Evolutionary conservation across 1,140 invertebrate species (phyloP).

Genomic region (Drosophila sulfurigaster): DNA sequence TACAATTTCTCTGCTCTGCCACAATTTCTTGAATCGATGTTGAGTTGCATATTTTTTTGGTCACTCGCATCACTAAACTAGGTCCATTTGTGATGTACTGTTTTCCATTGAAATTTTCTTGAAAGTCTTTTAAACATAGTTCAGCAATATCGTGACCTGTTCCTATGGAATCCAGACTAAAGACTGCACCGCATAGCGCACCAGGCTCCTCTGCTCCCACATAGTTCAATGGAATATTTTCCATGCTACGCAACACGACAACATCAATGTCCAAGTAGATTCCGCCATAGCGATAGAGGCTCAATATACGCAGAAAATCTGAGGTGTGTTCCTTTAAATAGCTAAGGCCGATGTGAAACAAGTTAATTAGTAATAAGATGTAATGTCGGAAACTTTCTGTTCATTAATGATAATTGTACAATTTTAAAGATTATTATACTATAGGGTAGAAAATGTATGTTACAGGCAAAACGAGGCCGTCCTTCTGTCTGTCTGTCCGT

Average conservation of each 20-base stretch:
- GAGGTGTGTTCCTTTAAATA: conserved; percentile 81
- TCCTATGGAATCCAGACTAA: not conserved
- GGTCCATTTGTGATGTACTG: not conserved
- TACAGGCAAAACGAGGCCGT: too few relatives aligned
- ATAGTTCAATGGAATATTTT: conserved; percentile 2
- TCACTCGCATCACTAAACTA: not conserved
- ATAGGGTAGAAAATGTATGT: too few relatives aligned
- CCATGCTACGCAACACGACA: conserved; percentile 1
- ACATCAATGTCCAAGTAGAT: conserved; percentile 19
- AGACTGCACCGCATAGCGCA: not conserved
- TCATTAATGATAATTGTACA: too few relatives aligned
- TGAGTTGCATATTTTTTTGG: not conserved
- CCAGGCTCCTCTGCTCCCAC: not conserved
- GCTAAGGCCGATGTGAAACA: not conserved
- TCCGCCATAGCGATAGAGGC: conserved; percentile 86
- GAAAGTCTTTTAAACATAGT: conserved; percentile 8
- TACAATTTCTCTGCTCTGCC: not conserved
- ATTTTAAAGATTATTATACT: too few relatives aligned
- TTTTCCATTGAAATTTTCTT: conserved; percentile 7
- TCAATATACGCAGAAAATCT: conserved; percentile 89
- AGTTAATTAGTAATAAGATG: too few relatives aligned
- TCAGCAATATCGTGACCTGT: conserved; percentile 2
- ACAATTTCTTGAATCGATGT: not conserved
- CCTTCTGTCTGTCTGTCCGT: too few relatives aligned
- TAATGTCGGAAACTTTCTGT: too few relatives aligned